A percentile compares a stretch with the other conserved stretches of the same genome.
These are phyloP conservation scores for Drymonia ruficornis DNA, from an alignment of 2,888 invertebrate species.

Conservation along the genomic window DNA sequence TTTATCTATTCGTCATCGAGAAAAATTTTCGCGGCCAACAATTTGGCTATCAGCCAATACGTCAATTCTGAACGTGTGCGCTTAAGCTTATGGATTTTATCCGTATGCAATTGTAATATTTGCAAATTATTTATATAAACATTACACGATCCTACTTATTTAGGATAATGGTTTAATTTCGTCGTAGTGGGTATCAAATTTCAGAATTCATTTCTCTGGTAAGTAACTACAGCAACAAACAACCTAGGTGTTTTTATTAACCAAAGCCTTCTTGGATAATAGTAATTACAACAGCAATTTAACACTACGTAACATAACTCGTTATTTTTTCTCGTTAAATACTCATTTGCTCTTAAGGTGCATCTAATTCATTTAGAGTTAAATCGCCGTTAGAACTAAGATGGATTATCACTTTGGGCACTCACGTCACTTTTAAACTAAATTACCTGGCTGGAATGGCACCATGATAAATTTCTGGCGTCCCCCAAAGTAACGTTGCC, in stretches of 20 bases:
- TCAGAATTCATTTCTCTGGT: background rate
- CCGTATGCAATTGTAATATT: background rate
- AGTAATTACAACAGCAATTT: background rate
- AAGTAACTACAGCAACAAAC: too few relatives aligned
- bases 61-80: slow-evolving; percentile 23
- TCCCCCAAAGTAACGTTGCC: slow-evolving; percentile 68
- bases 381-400: background rate
- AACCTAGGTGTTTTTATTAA: too few relatives aligned
- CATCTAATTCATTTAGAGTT: background rate
- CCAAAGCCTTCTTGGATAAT: background rate
- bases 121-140: slow-evolving; percentile 1
- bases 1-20: slow-evolving; percentile 42
- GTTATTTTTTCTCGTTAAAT: background rate
- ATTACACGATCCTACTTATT: background rate
- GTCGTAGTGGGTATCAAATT: background rate
- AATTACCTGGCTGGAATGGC: slow-evolving; percentile 75
- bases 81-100: background rate
- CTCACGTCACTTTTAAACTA: background rate
- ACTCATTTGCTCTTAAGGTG: background rate
- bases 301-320: background rate
- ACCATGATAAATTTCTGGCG: slow-evolving; percentile 68
- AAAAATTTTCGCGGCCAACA: slow-evolving; percentile 35
- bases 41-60: slow-evolving; percentile 55
- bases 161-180: background rate
- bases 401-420: background rate